Conservation (phyloP, 2,888 invertebrate species). For the Lasioglossum villosulum region DNA sequence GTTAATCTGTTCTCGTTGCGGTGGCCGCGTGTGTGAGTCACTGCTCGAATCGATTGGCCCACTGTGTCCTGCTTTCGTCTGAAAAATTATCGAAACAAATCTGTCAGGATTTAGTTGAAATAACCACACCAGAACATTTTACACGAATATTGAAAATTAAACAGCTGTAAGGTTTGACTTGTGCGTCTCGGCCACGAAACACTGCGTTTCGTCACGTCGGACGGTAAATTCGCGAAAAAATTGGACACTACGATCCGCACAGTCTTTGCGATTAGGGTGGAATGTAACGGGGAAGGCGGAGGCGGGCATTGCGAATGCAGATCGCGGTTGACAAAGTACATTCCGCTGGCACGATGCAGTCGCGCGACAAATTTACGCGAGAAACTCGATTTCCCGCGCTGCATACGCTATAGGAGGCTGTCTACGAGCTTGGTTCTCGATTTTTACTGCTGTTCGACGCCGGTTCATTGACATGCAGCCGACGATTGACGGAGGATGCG, state of each 20-base stretch:
- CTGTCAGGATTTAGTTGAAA: not conserved
- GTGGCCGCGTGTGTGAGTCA: constrained; percentile 9
- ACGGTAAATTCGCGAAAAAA: not conserved
- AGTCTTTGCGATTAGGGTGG: not conserved
- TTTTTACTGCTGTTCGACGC: constrained; percentile 38
- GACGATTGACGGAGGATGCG: constrained; percentile 75
- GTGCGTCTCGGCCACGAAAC: not conserved
- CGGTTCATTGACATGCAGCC: constrained; percentile 74
- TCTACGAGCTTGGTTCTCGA: constrained; percentile 26
- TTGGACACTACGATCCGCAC: not conserved
- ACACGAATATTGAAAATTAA: not conserved
- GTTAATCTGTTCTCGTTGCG: constrained; percentile 19
- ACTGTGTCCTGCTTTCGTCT: not conserved
- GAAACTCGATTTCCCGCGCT: constrained; percentile 63
- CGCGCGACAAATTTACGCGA: constrained; percentile 60
- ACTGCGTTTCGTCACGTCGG: not conserved
- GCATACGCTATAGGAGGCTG: not conserved
- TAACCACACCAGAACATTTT: not conserved
- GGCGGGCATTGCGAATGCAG: constrained; percentile 34
- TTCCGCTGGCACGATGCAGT: constrained; percentile 38
- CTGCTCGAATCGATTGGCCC: not conserved
- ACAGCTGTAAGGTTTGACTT: not conserved
- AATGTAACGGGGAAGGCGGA: constrained; percentile 15
- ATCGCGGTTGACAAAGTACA: constrained; percentile 32
- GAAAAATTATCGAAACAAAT: not conserved